Evolutionary conservation across 2,888 invertebrate genomes (phyloP).

Genomic region (Cataglyphis livida): DNA sequence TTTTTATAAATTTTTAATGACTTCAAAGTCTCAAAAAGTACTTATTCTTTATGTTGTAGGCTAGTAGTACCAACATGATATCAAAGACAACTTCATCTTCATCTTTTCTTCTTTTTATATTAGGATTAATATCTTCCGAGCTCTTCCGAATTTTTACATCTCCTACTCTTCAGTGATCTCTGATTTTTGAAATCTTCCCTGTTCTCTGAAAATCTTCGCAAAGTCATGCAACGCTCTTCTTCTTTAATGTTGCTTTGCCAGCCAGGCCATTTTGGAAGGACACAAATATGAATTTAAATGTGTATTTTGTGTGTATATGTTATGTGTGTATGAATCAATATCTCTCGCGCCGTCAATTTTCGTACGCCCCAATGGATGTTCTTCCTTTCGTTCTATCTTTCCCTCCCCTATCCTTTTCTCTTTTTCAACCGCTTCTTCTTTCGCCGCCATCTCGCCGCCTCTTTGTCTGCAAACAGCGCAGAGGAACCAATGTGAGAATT

Average conservation of each 20-base stretch:
- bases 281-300: conserved; percentile 46
- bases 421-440: conserved; percentile 62
- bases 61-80: background rate
- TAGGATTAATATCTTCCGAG: background rate
- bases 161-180: background rate
- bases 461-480: conserved; percentile 79
- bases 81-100: conserved; percentile 5
- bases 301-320: conserved; percentile 49
- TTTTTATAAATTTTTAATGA: background rate
- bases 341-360: conserved; percentile 68
- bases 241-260: conserved; percentile 24
- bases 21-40: conserved; percentile 1
- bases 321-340: conserved; percentile 57
- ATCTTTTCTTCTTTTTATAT: background rate
- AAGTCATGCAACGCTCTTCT: conserved; percentile 29
- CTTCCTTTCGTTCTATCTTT: conserved; percentile 21
- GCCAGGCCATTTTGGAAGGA: conserved; percentile 46
- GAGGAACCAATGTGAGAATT: conserved; percentile 66
- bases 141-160: background rate
- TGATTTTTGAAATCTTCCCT: background rate
- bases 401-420: conserved; percentile 16
- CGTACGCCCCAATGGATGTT: conserved; percentile 66
- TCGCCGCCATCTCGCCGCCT: conserved; percentile 77
- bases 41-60: background rate
- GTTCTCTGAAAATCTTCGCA: conserved; percentile 15